These are phyloP conservation scores for Micromesistius poutassou DNA, from an alignment of 2,797 vertebrate genomes.

Conservation along the genomic window DNA sequence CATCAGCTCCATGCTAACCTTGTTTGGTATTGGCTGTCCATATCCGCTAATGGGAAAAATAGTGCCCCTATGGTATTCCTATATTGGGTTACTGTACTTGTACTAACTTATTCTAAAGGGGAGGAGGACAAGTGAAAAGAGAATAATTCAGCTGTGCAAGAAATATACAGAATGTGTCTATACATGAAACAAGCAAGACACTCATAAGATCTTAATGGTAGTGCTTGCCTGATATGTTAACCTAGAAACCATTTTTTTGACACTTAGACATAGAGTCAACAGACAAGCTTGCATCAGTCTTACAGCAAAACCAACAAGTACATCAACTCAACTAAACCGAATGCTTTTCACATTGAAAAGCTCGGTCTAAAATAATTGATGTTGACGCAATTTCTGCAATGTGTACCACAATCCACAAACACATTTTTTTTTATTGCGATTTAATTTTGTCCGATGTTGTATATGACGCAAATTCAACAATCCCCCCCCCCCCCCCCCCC, in stretches of 20 bases:
- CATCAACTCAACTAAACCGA: too few species aligned
- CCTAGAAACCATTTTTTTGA: too few species aligned
- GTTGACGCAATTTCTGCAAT: too few species aligned
- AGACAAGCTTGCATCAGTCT: too few species aligned
- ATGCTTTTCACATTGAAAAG: too few species aligned
- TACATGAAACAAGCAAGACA: constrained; percentile 30
- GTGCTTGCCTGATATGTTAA: too few species aligned
- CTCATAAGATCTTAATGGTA: constrained; percentile 13
- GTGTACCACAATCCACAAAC: too few species aligned
- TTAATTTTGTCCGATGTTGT: not conserved
- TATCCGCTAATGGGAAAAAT: constrained; percentile 48
- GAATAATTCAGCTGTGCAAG: constrained; percentile 26
- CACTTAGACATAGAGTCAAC: too few species aligned
- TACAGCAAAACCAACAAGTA: too few species aligned
- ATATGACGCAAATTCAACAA: not conserved
- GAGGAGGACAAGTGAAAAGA: constrained; percentile 16
- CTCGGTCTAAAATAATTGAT: too few species aligned
- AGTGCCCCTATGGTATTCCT: constrained; percentile 42
- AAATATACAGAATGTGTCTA: not conserved
- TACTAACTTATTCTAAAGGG: constrained; percentile 42
- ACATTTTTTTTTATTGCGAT: not conserved
- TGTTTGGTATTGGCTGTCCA: constrained; percentile 52
- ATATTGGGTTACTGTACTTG: constrained; percentile 51
- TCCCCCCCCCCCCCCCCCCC: too few species aligned
- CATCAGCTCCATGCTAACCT: constrained; percentile 53